A percentile compares a stretch with the other conserved stretches of the same genome.
These are phyloP conservation scores for Alectura lathami DNA, from an alignment of 2,113 vertebrate genomes.

Conservation along the genomic window DNA sequence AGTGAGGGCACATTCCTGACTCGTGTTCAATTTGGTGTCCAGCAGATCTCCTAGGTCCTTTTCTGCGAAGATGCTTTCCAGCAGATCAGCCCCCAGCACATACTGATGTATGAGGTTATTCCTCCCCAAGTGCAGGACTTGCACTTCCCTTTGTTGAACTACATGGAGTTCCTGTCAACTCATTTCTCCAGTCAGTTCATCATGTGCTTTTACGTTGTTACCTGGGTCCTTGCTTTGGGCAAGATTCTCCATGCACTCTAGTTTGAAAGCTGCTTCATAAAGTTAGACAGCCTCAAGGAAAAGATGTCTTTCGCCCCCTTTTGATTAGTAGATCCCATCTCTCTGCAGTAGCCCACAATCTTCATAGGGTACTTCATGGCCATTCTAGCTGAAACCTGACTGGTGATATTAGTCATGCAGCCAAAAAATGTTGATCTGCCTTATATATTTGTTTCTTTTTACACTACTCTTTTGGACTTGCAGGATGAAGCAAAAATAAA, in stretches of 20 bases:
- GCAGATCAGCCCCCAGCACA: accelerated
- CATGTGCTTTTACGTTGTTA: neutral
- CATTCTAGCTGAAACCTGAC: neutral
- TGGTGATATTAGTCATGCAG: neutral
- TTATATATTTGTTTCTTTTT: neutral
- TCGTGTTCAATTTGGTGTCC: neutral
- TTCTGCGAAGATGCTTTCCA: neutral
- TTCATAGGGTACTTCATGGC: neutral
- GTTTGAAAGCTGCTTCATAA: neutral
- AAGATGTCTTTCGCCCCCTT: neutral
- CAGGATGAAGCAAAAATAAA: neutral
- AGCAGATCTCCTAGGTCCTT: neutral
- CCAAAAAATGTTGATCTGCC: neutral
- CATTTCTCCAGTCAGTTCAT: neutral
- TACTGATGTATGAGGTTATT: neutral
- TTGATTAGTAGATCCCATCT: neutral
- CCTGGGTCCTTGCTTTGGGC: neutral
- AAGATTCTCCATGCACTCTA: neutral
- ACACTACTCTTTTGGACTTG: neutral
- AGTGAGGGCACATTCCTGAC: neutral
- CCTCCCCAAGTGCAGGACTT: too few relatives aligned
- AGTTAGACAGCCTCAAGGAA: neutral
- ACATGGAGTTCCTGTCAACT: neutral
- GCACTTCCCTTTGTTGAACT: neutral
- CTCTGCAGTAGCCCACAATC: neutral